phyloP scores from a whole-genome alignment of 2,888 invertebrate genomes.

The Trachelus stipa region DNA sequence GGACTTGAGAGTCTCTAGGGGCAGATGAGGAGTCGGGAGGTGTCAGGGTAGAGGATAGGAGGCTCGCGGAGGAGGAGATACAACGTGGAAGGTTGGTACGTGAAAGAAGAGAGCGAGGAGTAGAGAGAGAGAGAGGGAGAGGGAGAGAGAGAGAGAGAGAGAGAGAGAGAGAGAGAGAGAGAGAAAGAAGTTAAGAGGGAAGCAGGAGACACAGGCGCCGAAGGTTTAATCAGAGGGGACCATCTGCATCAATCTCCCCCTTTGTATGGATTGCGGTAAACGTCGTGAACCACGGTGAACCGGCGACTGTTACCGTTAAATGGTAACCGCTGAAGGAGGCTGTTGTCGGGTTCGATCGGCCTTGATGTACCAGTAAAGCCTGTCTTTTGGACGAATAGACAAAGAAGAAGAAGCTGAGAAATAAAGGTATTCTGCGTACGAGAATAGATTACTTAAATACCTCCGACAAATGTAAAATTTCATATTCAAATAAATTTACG shows the following conservation, averaged over 20 bases:
- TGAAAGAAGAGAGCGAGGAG: conserved; percentile 20
- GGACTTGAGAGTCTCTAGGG: conserved; percentile 27
- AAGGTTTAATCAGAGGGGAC: conserved; percentile 46
- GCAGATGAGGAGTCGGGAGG: conserved; percentile 17
- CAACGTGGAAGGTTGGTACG: neutral
- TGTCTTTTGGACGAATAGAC: neutral
- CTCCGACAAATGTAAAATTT: neutral
- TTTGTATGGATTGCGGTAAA: conserved; percentile 9
- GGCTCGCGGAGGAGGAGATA: conserved; percentile 15
- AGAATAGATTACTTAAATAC: neutral
- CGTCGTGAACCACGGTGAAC: conserved; percentile 5
- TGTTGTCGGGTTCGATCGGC: neutral
- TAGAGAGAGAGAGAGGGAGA: conserved; percentile 9
- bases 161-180: conserved; percentile 10
- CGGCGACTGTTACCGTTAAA: neutral
- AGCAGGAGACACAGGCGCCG: conserved; percentile 37
- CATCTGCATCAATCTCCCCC: conserved; percentile 25
- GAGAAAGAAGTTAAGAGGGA: conserved; percentile 19
- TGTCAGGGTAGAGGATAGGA: conserved; percentile 16
- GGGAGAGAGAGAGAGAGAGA: conserved; percentile 6
- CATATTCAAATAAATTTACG: neutral
- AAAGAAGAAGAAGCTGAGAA: neutral
- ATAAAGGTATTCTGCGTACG: neutral
- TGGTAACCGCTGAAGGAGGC: conserved; percentile 2
- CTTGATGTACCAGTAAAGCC: neutral